These are phyloP conservation scores for Mylabris phalerata DNA, from an alignment of 1,140 invertebrate species.

Conservation along the genomic window DNA sequence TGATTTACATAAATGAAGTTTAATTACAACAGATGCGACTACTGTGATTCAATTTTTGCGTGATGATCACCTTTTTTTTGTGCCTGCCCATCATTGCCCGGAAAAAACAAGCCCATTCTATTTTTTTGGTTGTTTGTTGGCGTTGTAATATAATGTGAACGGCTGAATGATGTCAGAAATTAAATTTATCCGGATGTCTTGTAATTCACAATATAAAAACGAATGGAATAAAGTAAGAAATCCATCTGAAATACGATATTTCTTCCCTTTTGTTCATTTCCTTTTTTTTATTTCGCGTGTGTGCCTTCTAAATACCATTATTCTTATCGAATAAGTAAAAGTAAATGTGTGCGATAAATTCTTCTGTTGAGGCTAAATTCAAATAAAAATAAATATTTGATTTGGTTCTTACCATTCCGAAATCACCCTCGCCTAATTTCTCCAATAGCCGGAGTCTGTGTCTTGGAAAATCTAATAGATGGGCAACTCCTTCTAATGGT, in stretches of 20 bases:
- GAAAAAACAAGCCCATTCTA: not conserved
- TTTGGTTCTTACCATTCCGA: slow-evolving; percentile 66
- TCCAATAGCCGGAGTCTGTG: slow-evolving; percentile 76
- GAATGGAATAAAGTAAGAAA: too few relatives aligned
- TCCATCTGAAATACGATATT: too few relatives aligned
- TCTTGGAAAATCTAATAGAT: slow-evolving; percentile 67
- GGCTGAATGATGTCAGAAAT: too few relatives aligned
- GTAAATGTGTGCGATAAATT: too few relatives aligned
- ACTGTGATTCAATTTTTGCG: not conserved
- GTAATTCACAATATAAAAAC: too few relatives aligned
- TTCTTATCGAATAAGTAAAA: too few relatives aligned
- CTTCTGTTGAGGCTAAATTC: not conserved
- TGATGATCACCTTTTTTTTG: not conserved
- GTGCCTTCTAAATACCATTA: too few relatives aligned
- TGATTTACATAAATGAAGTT: slow-evolving; percentile 13
- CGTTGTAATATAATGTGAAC: too few relatives aligned
- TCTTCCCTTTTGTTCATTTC: too few relatives aligned
- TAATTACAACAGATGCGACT: slow-evolving; percentile 13
- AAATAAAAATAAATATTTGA: slow-evolving; percentile 17
- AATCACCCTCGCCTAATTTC: slow-evolving; percentile 81
- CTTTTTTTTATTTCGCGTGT: too few relatives aligned
- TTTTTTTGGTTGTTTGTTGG: too few relatives aligned
- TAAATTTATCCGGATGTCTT: too few relatives aligned
- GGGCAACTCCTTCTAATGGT: slow-evolving; percentile 51
- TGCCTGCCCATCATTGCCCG: not conserved